Evolutionary conservation across 2,797 vertebrate species (phyloP), one percentile per base, ranked within the genome.

Genomic region (Pelodytes ibericus): DNA sequence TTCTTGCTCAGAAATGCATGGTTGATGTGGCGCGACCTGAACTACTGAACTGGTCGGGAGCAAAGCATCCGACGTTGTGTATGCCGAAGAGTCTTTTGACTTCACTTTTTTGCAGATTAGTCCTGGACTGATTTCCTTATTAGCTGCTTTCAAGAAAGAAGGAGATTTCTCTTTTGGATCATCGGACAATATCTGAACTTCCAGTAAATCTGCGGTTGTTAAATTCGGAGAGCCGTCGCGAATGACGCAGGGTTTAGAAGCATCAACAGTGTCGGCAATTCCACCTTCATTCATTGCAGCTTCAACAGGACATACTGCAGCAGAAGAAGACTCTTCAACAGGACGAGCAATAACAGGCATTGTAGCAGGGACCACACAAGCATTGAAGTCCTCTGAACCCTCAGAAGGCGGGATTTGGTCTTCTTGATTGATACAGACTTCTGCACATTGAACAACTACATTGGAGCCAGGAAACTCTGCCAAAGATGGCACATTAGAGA

Each of bases 1-100:
- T 70, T 98, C 95, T 74, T 93, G 94, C 4, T 96, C 95, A 13
- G 96, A 84, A 70, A 93, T 82, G 79, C 95, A 96, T 41, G 93
- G 82, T 77, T 92, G 94, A 51, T 92, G 93, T 64, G 92, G 91
- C 0, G 89, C 80, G 1, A 88, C 76, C 3, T 88, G 83, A 22
- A 93, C 92, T 0, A 84, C 74, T 13, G 89, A 87, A 0, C 86
- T 39, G 31, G 62, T 88, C 78, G 90, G 89, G 4, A 91, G 77
- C 0, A 91, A 79, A 0, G 92, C 90, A 30, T 72, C 60, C 61
- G 86, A 83, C 30, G 91, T 93, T 56, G 88, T 24, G 86, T 41
- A 85, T 72, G 59, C 87, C 82, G 74, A 84, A 83, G 74, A 83
- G 72, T 88, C 87, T 26, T 74, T 77, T 13, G 84, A 59, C 75